Evolutionary conservation across 2,888 invertebrate genomes (phyloP), one percentile per base, ranked within the genome.

Genomic region (Catocala fraxini): DNA sequence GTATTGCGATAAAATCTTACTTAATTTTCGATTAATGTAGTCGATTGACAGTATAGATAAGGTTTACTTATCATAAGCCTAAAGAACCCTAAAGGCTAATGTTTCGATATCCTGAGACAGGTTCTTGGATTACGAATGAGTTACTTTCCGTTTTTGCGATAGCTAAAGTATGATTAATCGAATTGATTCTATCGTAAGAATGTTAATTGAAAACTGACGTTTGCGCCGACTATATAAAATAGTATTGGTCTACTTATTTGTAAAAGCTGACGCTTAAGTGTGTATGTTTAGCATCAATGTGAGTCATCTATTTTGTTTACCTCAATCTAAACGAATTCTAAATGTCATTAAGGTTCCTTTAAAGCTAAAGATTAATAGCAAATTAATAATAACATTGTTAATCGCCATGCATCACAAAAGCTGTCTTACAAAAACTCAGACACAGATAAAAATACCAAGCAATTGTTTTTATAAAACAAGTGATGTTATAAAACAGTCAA

Each of bases 141-240:
- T 70, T 80, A 80, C 85, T 81, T 83, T 84, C 82, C 70, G 82
- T 84, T 82, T 86, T 82, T 83, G 83, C 80, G 81, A 81, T 84
- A 83, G 80, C 79, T 69, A 79, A 83, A 82, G 77, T 80, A 85
- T 86, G 84, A 88, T 87, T 86, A 86, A 87, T 86, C 77, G 77
- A 69, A 76, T 65, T 68, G 86, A 88, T 86, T 71, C 68, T 81
- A 85, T 82, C 81, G 68, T 52, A 71, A 75, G 80, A 85, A 80
- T 82, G 77, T 86, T 87, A 87, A 88, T 88, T 87, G 84, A 86
- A 88, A 85, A 80, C 77, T 68, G 71, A 61, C 63, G 59, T 73
- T 77, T 60, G 59, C 70, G 65, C 72, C 51, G 51, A 47, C 51
- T 56, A 46, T 56, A 68, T 65, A 63, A 70, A 65, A 68, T 58